Evolutionary conservation across 1,140 invertebrate genomes (phyloP), one percentile per base, ranked within the genome.

Genomic region (Drosophila tani): DNA sequence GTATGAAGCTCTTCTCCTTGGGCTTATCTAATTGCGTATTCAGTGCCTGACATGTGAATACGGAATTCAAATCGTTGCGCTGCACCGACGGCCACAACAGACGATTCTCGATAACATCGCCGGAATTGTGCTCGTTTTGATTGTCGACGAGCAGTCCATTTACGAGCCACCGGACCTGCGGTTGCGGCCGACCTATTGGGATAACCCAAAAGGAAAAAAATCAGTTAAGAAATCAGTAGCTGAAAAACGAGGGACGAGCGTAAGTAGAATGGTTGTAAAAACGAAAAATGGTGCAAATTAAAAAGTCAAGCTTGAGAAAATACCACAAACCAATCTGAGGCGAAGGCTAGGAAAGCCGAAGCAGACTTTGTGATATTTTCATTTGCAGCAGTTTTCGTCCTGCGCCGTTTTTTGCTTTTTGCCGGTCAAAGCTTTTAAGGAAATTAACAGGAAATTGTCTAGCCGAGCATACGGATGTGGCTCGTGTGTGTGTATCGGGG

Each of bases 21-120:
- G 97, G 95, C 79, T 96, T 95, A 32, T 96, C 95, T 27, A 97
- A 94, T 78, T 95, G 94, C 8, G 97, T 97, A 92, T 98, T 98
- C 75, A 95, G 94, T 12, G 97, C 96, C 91, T 97, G 96, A 91
- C 97, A 98, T 43, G 96, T 97, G 92, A 97, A 97, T 76, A 96
- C 95, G 3, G 96, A 95, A 65, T 96, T 95, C 63, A 97, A 95
- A 93, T 98, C 96, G n/a, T 95, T 95, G 38, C 97, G 94, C 29
- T 95, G 94, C 58, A 98, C 94, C 15, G 95, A 94, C 35, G 95
- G 95, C 94, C 97, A 96, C 50, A 95, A 94, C 47, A 98, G 94
- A 74, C 96, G 94, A 93, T 97, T 97, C 92, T 97, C 97, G 71
- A 97, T 97, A 24, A 97, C 96, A 92, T 97, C 96, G 15, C 96